Percentiles rank a stretch among this genome's conserved stretches.
phyloP scores from a whole-genome alignment of 1,140 invertebrate genomes.

The Meloidogyne exigua region DNA sequence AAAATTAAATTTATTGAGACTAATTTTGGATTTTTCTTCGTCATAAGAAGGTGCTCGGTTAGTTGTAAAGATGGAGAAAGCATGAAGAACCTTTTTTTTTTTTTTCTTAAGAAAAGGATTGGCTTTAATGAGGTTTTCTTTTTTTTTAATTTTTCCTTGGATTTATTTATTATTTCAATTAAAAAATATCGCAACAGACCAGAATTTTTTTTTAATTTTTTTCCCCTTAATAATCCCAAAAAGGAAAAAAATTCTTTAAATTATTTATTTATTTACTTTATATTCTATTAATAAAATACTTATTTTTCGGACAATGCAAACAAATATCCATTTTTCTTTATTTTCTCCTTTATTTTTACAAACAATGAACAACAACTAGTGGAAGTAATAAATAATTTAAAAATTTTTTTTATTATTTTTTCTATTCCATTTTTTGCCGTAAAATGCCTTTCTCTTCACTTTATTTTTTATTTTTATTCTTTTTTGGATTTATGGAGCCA shows the following conservation, averaged over 20 bases:
- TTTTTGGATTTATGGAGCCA: background rate
- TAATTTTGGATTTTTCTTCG: too few species aligned
- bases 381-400: background rate
- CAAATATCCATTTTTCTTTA: background rate
- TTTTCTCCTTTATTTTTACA: background rate
- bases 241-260: background rate
- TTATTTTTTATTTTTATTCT: background rate
- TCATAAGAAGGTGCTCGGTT: too few species aligned
- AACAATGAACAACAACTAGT: background rate
- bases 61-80: too few species aligned
- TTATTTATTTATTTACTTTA: background rate
- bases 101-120: too few species aligned
- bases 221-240: background rate
- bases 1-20: too few species aligned
- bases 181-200: too few species aligned
- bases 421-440: background rate
- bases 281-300: background rate
- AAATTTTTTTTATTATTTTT: too few species aligned
- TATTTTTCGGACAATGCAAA: background rate
- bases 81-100: too few species aligned
- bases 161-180: too few species aligned
- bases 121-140: background rate
- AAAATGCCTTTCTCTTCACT: background rate
- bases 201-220: background rate
- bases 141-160: background rate